These are phyloP conservation scores for Anguilla rostrata DNA, from an alignment of 2,113 vertebrate genomes.

Conservation along the genomic window DNA sequence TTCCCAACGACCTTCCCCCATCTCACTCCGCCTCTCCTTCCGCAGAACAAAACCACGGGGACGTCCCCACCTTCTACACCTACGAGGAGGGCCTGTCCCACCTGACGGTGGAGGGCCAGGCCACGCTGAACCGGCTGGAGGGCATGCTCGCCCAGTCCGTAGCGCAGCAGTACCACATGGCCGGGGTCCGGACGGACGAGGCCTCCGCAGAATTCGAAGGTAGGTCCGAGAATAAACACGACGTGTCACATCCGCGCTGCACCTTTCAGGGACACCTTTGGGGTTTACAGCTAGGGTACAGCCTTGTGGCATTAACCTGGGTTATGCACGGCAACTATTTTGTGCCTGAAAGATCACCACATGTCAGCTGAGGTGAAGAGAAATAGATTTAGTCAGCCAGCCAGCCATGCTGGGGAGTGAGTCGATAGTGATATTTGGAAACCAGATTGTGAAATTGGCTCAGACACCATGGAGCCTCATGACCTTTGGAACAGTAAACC, in stretches of 20 bases:
- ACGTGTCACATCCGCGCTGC: background rate
- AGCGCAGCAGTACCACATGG: slow-evolving; percentile 91
- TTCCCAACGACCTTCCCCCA: background rate
- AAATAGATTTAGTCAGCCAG: background rate
- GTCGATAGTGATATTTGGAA: background rate
- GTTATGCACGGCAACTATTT: background rate
- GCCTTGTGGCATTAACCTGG: too few species aligned
- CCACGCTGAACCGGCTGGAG: slow-evolving; percentile 88
- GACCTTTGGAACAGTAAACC: background rate
- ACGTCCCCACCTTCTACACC: slow-evolving; percentile 89
- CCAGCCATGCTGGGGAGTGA: background rate
- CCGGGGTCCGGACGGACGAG: slow-evolving; percentile 87
- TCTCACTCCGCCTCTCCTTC: background rate
- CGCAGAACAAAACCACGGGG: slow-evolving; percentile 80
- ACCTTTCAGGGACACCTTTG: background rate
- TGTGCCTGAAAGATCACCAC: background rate
- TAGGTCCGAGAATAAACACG: slow-evolving; percentile 43
- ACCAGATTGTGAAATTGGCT: background rate
- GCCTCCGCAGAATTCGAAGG: slow-evolving; percentile 80
- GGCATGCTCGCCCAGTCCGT: slow-evolving; percentile 90
- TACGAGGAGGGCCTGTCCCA: slow-evolving; percentile 92
- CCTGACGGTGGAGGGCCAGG: slow-evolving; percentile 87
- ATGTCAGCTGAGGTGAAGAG: background rate
- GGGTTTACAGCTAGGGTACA: background rate
- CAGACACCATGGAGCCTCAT: background rate